Percentiles rank a stretch among this genome's conserved stretches.
Conservation (phyloP, 2,888 invertebrate species). For the Oithona nana region DNA sequence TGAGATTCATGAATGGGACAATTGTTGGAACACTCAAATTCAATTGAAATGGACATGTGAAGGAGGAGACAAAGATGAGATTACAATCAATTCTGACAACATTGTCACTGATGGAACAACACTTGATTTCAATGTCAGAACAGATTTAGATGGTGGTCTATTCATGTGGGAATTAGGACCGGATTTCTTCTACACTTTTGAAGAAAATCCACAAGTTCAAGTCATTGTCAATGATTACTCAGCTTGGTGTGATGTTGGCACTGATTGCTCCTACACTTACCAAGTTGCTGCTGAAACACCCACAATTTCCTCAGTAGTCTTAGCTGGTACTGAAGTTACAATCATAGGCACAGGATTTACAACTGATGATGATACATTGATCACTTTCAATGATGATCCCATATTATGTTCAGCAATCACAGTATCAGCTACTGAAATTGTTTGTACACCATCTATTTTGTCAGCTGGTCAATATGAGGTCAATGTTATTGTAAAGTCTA, state of each 20-base stretch:
- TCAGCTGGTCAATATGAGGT: neutral
- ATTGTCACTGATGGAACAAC: neutral
- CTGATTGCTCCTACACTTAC: neutral
- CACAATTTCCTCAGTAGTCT: neutral
- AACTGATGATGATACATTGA: neutral
- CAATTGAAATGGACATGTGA: neutral
- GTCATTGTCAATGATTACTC: neutral
- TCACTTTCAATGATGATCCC: neutral
- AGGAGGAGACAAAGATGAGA: neutral
- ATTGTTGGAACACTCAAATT: neutral
- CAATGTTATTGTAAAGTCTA: neutral
- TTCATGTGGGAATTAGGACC: neutral
- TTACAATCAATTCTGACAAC: neutral
- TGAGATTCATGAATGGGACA: neutral
- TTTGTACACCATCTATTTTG: neutral
- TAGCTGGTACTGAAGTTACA: neutral
- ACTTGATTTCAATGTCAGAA: neutral
- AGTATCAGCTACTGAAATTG: neutral
- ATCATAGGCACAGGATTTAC: neutral
- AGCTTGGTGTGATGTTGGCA: neutral
- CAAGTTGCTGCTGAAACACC: neutral
- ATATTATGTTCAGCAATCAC: neutral
- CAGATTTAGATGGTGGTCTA: neutral
- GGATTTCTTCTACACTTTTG: neutral
- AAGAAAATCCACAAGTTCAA: neutral